phyloP scores from a whole-genome alignment of 2,113 vertebrate species.

The Hymenochirus boettgeri region DNA sequence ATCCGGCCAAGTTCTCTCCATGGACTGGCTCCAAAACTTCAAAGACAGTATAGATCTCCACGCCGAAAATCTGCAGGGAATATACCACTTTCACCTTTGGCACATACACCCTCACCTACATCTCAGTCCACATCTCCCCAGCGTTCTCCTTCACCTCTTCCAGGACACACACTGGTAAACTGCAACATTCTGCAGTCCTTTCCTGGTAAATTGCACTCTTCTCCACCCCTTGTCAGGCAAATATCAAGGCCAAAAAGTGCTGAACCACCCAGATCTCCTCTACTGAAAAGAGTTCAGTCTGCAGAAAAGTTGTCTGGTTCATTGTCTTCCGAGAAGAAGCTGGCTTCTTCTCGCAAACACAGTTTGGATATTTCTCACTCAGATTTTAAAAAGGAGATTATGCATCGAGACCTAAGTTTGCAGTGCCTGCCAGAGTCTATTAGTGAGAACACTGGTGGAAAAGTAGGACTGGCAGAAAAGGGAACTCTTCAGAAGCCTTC shows the following conservation, averaged over 20 bases:
- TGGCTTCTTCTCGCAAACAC: slow-evolving; percentile 73
- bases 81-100: slow-evolving; percentile 90
- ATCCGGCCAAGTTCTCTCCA: slow-evolving; percentile 94
- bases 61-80: slow-evolving; percentile 92
- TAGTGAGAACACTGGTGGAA: slow-evolving; percentile 61
- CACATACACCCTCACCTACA: slow-evolving; percentile 90
- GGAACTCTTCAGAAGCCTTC: slow-evolving; percentile 76
- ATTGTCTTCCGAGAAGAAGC: slow-evolving; percentile 73
- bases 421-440: slow-evolving; percentile 77
- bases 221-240: slow-evolving; percentile 82
- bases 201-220: slow-evolving; percentile 87
- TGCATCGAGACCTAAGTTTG: slow-evolving; percentile 78
- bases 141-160: slow-evolving; percentile 85
- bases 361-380: slow-evolving; percentile 84
- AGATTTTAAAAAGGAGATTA: slow-evolving; percentile 90
- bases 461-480: slow-evolving; percentile 70
- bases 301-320: slow-evolving; percentile 84
- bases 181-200: slow-evolving; percentile 68
- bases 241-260: slow-evolving; percentile 91
- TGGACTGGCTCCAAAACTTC: slow-evolving; percentile 91
- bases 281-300: slow-evolving; percentile 93
- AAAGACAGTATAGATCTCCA: slow-evolving; percentile 91
- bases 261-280: slow-evolving; percentile 85
- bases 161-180: slow-evolving; percentile 68
- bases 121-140: slow-evolving; percentile 85